Evolutionary conservation across 1,140 invertebrate species (phyloP).

Genomic region (Drosophila funebris): DNA sequence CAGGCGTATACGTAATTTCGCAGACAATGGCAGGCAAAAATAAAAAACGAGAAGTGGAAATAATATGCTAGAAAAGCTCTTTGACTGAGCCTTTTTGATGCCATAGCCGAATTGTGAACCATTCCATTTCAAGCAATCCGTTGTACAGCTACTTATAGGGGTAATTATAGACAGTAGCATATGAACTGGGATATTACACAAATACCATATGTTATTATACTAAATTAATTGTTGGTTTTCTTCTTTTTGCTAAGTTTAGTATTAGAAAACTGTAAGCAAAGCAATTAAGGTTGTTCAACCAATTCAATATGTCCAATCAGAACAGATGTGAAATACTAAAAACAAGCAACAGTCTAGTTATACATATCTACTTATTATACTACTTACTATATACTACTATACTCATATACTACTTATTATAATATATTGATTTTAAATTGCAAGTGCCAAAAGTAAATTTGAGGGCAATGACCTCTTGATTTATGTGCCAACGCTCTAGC

Average conservation of each 20-base stretch:
- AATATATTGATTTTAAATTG: too few species aligned
- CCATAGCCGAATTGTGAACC: slow-evolving; percentile 15
- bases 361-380: too few species aligned
- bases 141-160: slow-evolving; percentile 8
- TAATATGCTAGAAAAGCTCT: slow-evolving; percentile 65
- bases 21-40: slow-evolving; percentile 62
- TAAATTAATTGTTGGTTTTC: slow-evolving; percentile 15
- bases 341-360: too few species aligned
- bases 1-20: slow-evolving; percentile 78
- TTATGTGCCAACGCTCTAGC: too few species aligned
- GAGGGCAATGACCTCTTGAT: too few species aligned
- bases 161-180: slow-evolving; percentile 17
- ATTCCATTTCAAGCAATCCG: slow-evolving; percentile 30
- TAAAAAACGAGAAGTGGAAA: slow-evolving; percentile 40
- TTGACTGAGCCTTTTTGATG: slow-evolving; percentile 60
- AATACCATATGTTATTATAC: slow-evolving; percentile 15
- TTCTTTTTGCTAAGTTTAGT: neutral
- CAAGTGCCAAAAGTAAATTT: too few species aligned
- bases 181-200: slow-evolving; percentile 1
- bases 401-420: too few species aligned
- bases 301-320: neutral
- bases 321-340: too few species aligned
- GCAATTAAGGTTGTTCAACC: neutral
- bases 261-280: neutral
- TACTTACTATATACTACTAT: too few species aligned